Evolutionary conservation across 2,113 vertebrate species (phyloP).

Genomic region (Dinomys branickii): DNA sequence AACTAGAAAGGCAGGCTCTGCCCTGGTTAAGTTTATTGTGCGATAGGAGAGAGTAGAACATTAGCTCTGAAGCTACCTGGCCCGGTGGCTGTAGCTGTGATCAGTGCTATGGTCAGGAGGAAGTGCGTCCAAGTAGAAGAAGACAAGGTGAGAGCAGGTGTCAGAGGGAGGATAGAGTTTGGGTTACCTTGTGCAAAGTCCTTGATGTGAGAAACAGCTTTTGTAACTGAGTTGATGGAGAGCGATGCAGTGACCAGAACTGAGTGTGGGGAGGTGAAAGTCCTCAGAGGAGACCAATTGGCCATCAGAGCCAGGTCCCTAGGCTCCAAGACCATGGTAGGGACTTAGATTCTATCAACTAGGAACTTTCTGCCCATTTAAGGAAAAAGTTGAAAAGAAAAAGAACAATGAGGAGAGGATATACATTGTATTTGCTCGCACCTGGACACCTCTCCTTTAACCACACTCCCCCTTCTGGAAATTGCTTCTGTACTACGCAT

Average conservation of each 20-base stretch:
- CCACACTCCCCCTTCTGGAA: background rate
- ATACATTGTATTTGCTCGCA: background rate
- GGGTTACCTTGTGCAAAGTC: background rate
- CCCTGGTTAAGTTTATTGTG: background rate
- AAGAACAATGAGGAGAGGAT: background rate
- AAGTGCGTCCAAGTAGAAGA: background rate
- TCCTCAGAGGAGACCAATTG: background rate
- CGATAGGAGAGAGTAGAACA: background rate
- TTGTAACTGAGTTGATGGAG: background rate
- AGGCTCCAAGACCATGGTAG: background rate
- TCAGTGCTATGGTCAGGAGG: background rate
- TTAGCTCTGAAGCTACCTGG: background rate
- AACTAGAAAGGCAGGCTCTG: background rate
- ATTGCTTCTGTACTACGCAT: background rate
- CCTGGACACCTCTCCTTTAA: background rate
- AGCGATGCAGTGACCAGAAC: background rate
- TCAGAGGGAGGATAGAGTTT: background rate
- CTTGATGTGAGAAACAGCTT: background rate
- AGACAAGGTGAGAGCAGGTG: background rate
- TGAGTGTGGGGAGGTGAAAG: background rate
- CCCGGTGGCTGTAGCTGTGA: background rate
- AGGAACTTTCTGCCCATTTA: background rate
- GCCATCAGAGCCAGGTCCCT: accelerated
- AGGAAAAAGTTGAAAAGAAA: background rate
- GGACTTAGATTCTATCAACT: background rate